Conservation (phyloP, 2,113 vertebrate genomes). For the Caloenas nicobarica region DNA sequence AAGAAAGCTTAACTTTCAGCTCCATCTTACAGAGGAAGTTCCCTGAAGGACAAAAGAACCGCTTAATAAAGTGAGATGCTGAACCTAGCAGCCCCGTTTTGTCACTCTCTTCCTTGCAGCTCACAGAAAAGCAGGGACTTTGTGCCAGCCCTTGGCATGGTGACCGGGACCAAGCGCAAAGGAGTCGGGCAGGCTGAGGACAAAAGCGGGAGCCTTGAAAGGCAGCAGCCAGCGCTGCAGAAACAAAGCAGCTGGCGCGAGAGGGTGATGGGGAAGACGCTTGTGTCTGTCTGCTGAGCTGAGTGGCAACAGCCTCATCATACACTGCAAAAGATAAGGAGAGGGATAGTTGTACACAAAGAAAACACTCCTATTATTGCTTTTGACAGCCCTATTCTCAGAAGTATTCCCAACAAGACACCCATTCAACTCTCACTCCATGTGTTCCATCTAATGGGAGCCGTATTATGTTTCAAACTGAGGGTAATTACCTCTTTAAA, state of each 20-base stretch:
- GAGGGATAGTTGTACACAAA: constrained; percentile 10
- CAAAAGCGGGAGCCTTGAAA: constrained; percentile 56
- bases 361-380: constrained; percentile 26
- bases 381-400: constrained; percentile 48
- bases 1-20: constrained; percentile 65
- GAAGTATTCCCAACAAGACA: constrained; percentile 36
- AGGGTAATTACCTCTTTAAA: constrained; percentile 75
- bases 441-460: constrained; percentile 67
- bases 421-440: constrained; percentile 66
- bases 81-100: constrained; percentile 57
- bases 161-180: neutral
- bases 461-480: constrained; percentile 64
- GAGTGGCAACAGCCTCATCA: constrained; percentile 18
- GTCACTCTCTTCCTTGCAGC: constrained; percentile 65
- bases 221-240: constrained; percentile 20
- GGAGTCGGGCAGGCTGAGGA: neutral
- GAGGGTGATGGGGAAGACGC: constrained; percentile 18
- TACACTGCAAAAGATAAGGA: constrained; percentile 7
- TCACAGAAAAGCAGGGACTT: constrained; percentile 24
- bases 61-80: constrained; percentile 65
- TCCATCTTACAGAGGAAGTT: constrained; percentile 67
- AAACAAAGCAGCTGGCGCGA: constrained; percentile 66
- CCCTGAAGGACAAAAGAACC: constrained; percentile 68
- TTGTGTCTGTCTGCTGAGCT: neutral
- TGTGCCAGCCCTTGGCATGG: constrained; percentile 61